These are phyloP conservation scores for Pseudochromis fuscus DNA, from an alignment of 2,797 vertebrate species.

Conservation along the genomic window DNA sequence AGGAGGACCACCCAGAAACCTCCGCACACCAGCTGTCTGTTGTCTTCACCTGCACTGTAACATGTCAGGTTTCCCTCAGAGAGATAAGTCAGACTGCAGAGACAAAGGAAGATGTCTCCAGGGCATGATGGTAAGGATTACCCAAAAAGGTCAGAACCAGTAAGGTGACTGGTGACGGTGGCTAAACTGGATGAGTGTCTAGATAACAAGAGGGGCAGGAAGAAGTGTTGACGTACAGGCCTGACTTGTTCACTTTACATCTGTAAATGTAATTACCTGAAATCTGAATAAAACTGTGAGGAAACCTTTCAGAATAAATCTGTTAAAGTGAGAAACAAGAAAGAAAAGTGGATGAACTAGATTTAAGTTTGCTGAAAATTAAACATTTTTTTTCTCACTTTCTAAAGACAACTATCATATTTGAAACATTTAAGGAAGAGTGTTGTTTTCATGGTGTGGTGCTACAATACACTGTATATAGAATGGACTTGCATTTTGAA, in stretches of 20 bases:
- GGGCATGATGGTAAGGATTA: slow-evolving; percentile 22
- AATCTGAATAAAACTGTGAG: not conserved
- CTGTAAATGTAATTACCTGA: not conserved
- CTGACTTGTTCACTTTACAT: not conserved
- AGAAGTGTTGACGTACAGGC: not conserved
- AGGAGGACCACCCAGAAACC: not conserved
- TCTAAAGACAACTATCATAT: too few species aligned
- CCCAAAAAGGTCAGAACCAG: slow-evolving; percentile 18
- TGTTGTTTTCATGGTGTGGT: too few species aligned
- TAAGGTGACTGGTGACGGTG: not conserved
- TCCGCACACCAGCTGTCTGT: not conserved
- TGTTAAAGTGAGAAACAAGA: not conserved
- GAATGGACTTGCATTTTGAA: too few species aligned
- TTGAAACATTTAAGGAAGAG: too few species aligned
- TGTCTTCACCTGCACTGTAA: slow-evolving; percentile 6
- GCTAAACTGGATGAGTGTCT: slow-evolving; percentile 18
- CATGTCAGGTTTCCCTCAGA: slow-evolving; percentile 21
- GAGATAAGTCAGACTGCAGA: slow-evolving; percentile 3
- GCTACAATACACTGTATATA: too few species aligned
- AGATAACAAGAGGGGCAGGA: not conserved
- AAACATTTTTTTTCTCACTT: too few species aligned
- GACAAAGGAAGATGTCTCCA: slow-evolving; percentile 22
- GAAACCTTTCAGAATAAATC: not conserved
- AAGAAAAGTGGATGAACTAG: too few species aligned
- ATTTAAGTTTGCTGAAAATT: too few species aligned